Evolutionary conservation across 2,797 vertebrate species (phyloP), one percentile per base, ranked within the genome.

Genomic region (Helicolenus hilgendorfi): DNA sequence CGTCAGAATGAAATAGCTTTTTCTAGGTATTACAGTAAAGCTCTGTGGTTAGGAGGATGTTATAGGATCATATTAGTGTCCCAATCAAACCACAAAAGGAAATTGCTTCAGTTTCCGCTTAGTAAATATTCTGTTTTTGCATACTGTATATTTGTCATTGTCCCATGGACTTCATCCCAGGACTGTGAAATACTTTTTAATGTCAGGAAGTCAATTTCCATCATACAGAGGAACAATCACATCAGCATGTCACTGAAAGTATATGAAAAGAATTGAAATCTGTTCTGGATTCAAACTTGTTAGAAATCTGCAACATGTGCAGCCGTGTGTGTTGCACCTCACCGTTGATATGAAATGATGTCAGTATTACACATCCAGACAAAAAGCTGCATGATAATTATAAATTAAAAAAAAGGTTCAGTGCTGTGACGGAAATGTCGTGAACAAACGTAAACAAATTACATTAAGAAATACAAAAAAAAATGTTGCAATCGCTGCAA

Each of bases 381-480:
- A 35, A 24, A 77, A 70, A 56, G 53, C 45, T 79, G 72, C 45
- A 69, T 81, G 38, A 71, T 81, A 41, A 53, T 83, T 65, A 77
- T 67, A 86, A 65, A 22, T 38, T 38, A 41, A 85, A 89, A 71
- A 77, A 93, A 91, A 81, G 15, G 83, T 73, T 85, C 78, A 87
- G 84, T 87, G 83, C 59, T 60, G 22, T 38, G 70, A 89, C 14
- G 31, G 53, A 89, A 89, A 88, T 70, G 35, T 68, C 10, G 38
- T 14, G 6, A 4, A 53, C 5, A 78, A 83, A 79, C 24, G 62
- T 79, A 92, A 91, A 89, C 53, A 77, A 56, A 85, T 60, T 4
- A 38, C 60, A 72, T 85, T 41, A 86, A 71, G 38, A 41, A 29
- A 36, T 78, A 1, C 6, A 18, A 15, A 56, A 81, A 81, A 77